phyloP scores from a whole-genome alignment of 2,797 vertebrate species.

The Danio aesculapii region DNA sequence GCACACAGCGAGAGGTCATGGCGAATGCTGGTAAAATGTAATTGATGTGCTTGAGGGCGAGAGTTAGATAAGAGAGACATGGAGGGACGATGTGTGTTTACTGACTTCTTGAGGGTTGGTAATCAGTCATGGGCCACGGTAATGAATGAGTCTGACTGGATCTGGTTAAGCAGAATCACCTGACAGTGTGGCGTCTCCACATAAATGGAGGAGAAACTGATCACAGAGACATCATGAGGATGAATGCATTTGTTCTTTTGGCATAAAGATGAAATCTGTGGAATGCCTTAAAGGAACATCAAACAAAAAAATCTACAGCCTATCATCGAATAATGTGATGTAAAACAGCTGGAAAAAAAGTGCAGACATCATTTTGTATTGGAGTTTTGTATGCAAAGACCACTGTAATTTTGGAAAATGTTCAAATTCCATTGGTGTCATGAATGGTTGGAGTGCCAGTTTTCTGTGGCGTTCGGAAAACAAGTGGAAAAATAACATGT shows the following conservation, averaged over 20 bases:
- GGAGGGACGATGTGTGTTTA: not conserved
- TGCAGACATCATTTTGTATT: not conserved
- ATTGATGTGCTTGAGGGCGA: slow-evolving; percentile 4
- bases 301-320: not conserved
- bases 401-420: not conserved
- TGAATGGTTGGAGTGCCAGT: not conserved
- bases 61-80: not conserved
- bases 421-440: not conserved
- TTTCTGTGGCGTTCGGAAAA: not conserved
- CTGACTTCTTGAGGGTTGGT: not conserved
- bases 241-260: slow-evolving; percentile 23
- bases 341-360: not conserved
- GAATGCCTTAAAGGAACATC: slow-evolving; percentile 23
- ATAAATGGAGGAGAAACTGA: not conserved
- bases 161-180: slow-evolving; percentile 25
- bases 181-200: slow-evolving; percentile 13
- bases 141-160: slow-evolving; percentile 20
- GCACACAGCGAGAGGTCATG: not conserved
- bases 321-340: not conserved
- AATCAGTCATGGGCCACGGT: not conserved
- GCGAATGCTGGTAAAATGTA: slow-evolving; percentile 4
- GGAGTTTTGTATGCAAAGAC: no score
- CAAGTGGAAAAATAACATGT: slow-evolving; percentile 4
- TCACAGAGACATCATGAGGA: not conserved
- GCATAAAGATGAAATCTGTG: slow-evolving; percentile 4